phyloP scores from a whole-genome alignment of 2,888 invertebrate genomes.

The Heliconius aoede region DNA sequence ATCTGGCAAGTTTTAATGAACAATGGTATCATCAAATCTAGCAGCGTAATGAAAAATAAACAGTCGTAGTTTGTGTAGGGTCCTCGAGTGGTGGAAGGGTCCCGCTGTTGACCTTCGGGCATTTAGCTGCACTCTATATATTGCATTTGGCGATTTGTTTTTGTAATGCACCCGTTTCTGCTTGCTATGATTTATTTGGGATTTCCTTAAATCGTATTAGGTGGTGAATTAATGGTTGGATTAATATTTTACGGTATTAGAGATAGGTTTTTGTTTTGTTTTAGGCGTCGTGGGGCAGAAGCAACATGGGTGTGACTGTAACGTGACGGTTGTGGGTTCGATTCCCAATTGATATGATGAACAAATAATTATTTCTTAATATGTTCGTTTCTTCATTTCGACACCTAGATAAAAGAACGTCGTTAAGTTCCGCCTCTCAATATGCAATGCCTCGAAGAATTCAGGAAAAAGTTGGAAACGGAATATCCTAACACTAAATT shows the following conservation, averaged over 20 bases:
- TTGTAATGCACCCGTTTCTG: slow-evolving; percentile 29
- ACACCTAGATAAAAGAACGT: too few relatives aligned
- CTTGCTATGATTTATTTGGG: slow-evolving; percentile 19
- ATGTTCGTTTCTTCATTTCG: too few relatives aligned
- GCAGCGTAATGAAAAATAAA: slow-evolving; percentile 27
- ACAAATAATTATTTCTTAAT: too few relatives aligned
- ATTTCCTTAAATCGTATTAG: slow-evolving; percentile 8
- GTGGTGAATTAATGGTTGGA: not conserved
- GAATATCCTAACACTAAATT: too few relatives aligned
- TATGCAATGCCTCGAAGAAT: too few relatives aligned
- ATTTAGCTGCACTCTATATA: slow-evolving; percentile 36
- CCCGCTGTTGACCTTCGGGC: slow-evolving; percentile 42
- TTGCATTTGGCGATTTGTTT: slow-evolving; percentile 38
- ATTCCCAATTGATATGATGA: too few relatives aligned
- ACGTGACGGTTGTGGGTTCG: too few relatives aligned
- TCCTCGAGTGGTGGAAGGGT: slow-evolving; percentile 34
- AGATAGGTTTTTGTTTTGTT: not conserved
- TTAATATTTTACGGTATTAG: not conserved
- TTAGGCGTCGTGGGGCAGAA: not conserved
- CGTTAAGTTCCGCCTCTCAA: too few relatives aligned
- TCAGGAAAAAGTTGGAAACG: too few relatives aligned
- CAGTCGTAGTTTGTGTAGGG: slow-evolving; percentile 36
- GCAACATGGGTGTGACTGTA: too few relatives aligned
- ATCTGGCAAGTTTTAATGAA: slow-evolving; percentile 27
- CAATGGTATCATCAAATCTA: slow-evolving; percentile 21